Conservation (phyloP, 2,888 invertebrate genomes). For the Spisula subtruncata region DNA sequence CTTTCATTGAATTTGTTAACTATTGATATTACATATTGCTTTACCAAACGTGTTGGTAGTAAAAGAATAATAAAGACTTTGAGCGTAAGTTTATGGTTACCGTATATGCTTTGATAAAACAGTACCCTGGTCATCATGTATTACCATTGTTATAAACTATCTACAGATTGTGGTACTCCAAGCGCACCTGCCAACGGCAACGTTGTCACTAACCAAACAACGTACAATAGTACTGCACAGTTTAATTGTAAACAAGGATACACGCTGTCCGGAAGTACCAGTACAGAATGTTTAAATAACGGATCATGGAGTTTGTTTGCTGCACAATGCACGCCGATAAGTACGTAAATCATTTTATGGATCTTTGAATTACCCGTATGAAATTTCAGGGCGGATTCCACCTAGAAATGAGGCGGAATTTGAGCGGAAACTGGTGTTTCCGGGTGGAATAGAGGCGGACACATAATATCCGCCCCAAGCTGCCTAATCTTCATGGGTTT, state of each 20-base stretch:
- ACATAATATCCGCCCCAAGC: no score
- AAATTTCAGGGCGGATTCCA: no score
- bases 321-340: neutral
- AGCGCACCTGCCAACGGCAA: neutral
- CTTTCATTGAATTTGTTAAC: no score
- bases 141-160: neutral
- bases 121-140: neutral
- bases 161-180: slow-evolving; percentile 20
- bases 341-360: neutral
- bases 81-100: no score
- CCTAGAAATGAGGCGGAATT: no score
- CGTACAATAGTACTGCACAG: neutral
- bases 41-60: no score
- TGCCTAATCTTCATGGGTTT: no score
- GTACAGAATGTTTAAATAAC: slow-evolving; percentile 12
- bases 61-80: no score
- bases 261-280: neutral
- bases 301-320: neutral
- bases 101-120: neutral
- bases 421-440: no score
- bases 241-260: neutral
- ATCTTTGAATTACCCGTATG: no score
- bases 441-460: no score
- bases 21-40: no score
- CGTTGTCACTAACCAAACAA: neutral